A percentile compares a stretch with the other conserved stretches of the same genome.
Evolutionary conservation across 2,113 vertebrate genomes (phyloP).

Genomic region (Hemiscyllium ocellatum): DNA sequence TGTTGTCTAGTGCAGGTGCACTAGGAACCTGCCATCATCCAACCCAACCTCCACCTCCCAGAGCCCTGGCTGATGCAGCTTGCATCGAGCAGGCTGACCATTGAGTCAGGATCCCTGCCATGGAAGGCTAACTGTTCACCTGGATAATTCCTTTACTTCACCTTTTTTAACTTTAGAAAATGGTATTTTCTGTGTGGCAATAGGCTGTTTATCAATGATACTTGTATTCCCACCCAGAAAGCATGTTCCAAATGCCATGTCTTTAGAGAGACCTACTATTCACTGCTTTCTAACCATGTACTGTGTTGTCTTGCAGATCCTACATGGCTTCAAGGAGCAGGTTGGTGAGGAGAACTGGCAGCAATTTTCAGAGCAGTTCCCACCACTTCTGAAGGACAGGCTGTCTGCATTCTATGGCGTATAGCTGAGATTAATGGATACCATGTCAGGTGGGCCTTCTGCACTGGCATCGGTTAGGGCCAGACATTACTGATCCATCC

Average conservation of each 20-base stretch:
- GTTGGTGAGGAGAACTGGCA: conserved; percentile 91
- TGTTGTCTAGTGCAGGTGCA: background rate
- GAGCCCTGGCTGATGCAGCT: background rate
- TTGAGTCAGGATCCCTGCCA: background rate
- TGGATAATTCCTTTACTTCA: background rate
- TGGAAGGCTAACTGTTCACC: background rate
- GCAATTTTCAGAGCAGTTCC: conserved; percentile 91
- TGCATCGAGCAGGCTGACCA: too few species aligned
- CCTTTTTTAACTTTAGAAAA: background rate
- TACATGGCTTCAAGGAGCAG: conserved; percentile 89
- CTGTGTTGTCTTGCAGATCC: conserved; percentile 58
- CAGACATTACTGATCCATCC: background rate
- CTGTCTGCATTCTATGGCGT: conserved; percentile 86
- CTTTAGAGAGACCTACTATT: background rate
- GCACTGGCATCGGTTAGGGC: background rate
- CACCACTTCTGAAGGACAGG: conserved; percentile 83
- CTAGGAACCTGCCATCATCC: background rate
- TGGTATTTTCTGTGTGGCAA: background rate
- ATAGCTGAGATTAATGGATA: conserved; percentile 54
- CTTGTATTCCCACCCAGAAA: background rate
- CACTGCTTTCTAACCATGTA: background rate
- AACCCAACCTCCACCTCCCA: background rate
- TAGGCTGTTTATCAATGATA: background rate
- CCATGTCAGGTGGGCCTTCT: conserved; percentile 41
- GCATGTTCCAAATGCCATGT: background rate